A percentile compares a stretch with the other conserved stretches of the same genome.
Evolutionary conservation across 92 coral and sea anemone genomes (phyloP).

Genomic region (Phenganax marumi): DNA sequence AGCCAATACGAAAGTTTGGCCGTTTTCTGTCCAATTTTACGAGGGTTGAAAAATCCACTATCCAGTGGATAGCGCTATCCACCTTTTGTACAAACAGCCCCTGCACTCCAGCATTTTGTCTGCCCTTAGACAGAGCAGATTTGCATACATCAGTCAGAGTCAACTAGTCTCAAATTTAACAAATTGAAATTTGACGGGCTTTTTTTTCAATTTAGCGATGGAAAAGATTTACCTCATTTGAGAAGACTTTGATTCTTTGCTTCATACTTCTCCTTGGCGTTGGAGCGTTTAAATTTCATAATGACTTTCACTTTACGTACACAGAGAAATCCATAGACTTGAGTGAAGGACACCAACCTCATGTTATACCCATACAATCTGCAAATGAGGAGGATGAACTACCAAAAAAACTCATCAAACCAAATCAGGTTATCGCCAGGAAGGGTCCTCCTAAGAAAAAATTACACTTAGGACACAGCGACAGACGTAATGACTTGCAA

Average conservation of each 20-base stretch:
- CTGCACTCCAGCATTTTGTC: background rate
- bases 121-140: background rate
- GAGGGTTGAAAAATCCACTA: no score
- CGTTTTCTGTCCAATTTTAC: no score
- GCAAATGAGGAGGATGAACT: background rate
- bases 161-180: background rate
- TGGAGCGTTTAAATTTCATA: conserved; percentile 26
- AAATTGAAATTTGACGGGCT: background rate
- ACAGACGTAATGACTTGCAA: background rate
- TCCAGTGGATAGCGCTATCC: no score
- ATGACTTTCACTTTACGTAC: conserved; percentile 35
- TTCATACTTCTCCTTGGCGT: conserved; percentile 51
- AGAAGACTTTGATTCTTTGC: conserved; percentile 61
- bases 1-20: no score
- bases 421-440: background rate
- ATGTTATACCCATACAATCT: conserved; percentile 41
- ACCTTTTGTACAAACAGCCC: no score
- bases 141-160: background rate
- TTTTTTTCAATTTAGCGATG: conserved; percentile 69
- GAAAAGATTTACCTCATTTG: conserved; percentile 91
- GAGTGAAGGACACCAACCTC: conserved; percentile 58
- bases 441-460: conserved; percentile 30
- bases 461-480: conserved; percentile 1
- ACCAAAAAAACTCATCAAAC: background rate
- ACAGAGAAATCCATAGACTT: conserved; percentile 35